phyloP scores from a whole-genome alignment of 2,113 vertebrate species.

The Manacus vitellinus region DNA sequence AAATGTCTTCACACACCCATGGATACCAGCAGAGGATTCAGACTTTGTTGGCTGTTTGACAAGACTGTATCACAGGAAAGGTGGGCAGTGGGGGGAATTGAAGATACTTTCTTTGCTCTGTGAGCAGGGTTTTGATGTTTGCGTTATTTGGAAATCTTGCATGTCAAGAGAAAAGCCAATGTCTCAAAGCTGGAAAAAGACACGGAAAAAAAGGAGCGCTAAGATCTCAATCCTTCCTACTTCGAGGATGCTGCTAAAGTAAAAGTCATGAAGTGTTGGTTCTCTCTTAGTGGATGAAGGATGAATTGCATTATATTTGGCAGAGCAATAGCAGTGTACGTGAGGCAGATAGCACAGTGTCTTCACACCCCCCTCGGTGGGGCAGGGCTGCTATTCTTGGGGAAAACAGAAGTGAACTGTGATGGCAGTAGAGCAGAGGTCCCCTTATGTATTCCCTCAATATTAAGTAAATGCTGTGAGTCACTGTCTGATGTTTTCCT shows the following conservation, averaged over 20 bases:
- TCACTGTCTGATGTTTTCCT: background rate
- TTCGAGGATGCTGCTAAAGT: background rate
- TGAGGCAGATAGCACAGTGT: background rate
- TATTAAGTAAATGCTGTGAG: background rate
- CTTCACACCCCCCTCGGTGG: accelerated
- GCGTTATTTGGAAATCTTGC: background rate
- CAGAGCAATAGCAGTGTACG: accelerated
- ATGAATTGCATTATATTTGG: background rate
- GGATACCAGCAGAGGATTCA: background rate
- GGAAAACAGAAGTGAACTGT: background rate
- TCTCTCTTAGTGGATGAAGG: background rate
- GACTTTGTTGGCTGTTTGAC: background rate
- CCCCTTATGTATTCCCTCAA: background rate
- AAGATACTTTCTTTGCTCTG: background rate
- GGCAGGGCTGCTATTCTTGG: background rate
- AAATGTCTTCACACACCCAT: background rate
- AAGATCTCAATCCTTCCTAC: background rate
- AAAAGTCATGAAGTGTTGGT: background rate
- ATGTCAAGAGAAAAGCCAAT: background rate
- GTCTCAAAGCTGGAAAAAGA: background rate
- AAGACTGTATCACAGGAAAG: background rate
- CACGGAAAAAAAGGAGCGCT: accelerated
- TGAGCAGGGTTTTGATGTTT: background rate
- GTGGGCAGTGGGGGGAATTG: accelerated
- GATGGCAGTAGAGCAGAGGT: background rate